Evolutionary conservation across 2,797 vertebrate species (phyloP).

Genomic region (Vespertilio murinus): DNA sequence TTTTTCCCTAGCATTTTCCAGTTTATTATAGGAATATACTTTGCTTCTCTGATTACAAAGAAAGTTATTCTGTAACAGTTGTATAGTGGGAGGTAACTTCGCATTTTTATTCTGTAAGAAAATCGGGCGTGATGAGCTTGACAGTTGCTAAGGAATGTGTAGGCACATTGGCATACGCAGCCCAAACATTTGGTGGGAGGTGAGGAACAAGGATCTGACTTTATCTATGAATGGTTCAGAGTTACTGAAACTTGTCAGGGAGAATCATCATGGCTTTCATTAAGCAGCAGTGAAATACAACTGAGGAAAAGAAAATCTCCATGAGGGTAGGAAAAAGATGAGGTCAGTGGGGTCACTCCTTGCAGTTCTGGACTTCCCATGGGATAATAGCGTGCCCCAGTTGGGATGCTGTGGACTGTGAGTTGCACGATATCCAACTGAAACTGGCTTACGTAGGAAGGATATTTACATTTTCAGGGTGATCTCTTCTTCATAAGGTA

Average conservation of each 20-base stretch:
- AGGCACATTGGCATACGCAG: constrained; percentile 1
- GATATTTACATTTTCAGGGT: background rate
- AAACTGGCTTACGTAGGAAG: background rate
- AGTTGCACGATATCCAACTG: background rate
- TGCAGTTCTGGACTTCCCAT: background rate
- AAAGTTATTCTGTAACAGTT: constrained; percentile 12
- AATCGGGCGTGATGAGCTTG: constrained; percentile 6
- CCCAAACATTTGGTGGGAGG: background rate
- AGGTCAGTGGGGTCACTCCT: background rate
- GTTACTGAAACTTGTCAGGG: background rate
- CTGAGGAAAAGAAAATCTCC: background rate
- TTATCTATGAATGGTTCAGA: background rate
- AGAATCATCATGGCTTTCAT: background rate
- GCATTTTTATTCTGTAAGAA: background rate
- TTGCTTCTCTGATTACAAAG: constrained; percentile 33
- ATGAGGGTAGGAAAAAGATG: background rate
- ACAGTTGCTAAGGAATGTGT: constrained; percentile 36
- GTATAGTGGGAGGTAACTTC: background rate
- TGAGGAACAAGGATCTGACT: background rate
- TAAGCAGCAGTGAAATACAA: background rate
- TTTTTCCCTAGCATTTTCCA: constrained; percentile 7
- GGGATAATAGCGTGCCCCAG: background rate
- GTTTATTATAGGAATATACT: background rate
- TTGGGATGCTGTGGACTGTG: background rate
- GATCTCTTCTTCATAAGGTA: background rate